phyloP scores from a whole-genome alignment of 2,797 vertebrate species.

The Myotis findleyi region DNA sequence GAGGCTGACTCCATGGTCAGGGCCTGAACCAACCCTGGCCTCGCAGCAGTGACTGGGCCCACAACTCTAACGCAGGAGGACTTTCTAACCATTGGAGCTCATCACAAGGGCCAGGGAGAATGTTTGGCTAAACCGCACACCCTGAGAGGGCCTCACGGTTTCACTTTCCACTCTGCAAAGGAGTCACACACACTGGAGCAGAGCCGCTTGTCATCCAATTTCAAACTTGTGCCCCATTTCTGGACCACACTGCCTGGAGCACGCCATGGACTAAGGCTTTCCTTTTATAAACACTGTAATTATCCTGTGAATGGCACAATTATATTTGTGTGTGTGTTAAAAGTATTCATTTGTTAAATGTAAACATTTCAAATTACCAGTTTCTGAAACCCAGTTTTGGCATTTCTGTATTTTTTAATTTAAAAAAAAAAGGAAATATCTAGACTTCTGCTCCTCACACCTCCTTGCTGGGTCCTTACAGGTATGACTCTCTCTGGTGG shows the following conservation, averaged over 20 bases:
- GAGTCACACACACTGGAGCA: not conserved
- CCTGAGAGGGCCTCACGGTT: not conserved
- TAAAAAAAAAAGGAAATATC: not conserved
- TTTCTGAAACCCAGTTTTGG: not conserved
- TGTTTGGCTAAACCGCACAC: not conserved
- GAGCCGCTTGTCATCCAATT: not conserved
- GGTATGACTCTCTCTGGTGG: not conserved
- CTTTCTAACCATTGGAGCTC: not conserved
- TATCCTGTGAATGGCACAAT: not conserved
- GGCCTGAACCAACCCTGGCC: not conserved
- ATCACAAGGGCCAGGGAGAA: not conserved
- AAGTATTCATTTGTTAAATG: constrained; percentile 52
- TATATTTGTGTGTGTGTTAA: not conserved
- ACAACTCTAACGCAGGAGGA: not conserved
- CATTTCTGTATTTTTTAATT: not conserved
- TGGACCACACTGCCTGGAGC: not conserved
- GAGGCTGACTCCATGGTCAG: not conserved
- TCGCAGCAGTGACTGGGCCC: not conserved
- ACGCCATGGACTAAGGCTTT: not conserved
- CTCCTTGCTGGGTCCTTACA: not conserved
- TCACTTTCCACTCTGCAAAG: not conserved
- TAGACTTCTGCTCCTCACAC: not conserved
- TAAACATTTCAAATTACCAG: constrained; percentile 51
- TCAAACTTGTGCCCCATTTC: not conserved
- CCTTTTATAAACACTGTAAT: constrained; percentile 30